Evolutionary conservation across 1,140 invertebrate species (phyloP), one percentile per base, ranked within the genome.

Genomic region (Zaprionus vittiger): DNA sequence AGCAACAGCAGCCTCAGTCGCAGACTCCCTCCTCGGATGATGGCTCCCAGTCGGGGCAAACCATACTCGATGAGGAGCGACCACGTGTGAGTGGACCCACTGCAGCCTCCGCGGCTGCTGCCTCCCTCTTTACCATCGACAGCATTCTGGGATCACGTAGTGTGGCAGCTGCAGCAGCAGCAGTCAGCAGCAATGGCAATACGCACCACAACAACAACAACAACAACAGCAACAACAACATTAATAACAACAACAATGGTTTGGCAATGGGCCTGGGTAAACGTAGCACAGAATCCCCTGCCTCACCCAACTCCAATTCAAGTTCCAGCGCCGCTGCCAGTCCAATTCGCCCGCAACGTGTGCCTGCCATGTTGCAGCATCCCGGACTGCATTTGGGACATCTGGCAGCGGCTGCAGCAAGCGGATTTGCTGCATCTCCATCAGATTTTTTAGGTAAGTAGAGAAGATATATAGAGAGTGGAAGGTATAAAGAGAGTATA

Each of bases 61-160:
- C 91, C 47, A 91, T 92, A 14, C 55, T 92, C 60, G 85, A 92
- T 52, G 91, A 92, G 22, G 91, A 92, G 11, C 76, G 86, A 93
- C 44, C 94, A 93, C 67, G 93, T 91, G 44, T 93, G 73, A 83
- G 78, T 94, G 86, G 91, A 24, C 60, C 78, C 34, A 69, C 76
- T 14, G 80, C 94, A 38, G 91, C 94, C 34, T 91, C 94, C 44
- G 93, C 94, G 15, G 94, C 94, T 11, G 94, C 95, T 2, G 94
- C 95, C 55, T 96, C 96, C 34, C 93, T 96, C 37, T 97, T 97
- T 89, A 97, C 96, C 74, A 97, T 97, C 78, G 96, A 97, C 92
- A 97, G 96, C 93, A 96, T 97, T 66, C 93, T 97, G 82, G 96
- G 91, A 6, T 92, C 91, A 12, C 71, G 89, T 26, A 79, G 73